Evolutionary conservation across 2,888 invertebrate species (phyloP).

Genomic region (Tachina lurida): DNA sequence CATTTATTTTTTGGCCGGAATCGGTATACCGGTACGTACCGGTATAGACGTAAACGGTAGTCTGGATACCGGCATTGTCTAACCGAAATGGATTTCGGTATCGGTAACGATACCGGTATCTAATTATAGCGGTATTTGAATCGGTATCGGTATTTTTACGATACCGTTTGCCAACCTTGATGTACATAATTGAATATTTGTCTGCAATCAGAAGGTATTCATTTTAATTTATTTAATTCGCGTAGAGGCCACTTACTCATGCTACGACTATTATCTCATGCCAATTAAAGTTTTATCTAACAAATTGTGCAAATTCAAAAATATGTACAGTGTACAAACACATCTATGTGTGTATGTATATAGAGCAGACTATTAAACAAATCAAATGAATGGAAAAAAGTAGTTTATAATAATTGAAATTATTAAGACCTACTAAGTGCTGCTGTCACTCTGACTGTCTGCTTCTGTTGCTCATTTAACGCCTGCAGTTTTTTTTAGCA

Average conservation of each 20-base stretch:
- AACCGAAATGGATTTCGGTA: too few species aligned
- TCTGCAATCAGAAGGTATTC: background rate
- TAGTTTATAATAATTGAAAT: conserved; percentile 55
- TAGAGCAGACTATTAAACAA: conserved; percentile 20
- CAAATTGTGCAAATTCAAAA: conserved; percentile 17
- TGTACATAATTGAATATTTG: background rate
- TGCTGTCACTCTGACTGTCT: conserved; percentile 29
- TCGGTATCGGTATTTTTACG: too few species aligned
- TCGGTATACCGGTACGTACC: too few species aligned
- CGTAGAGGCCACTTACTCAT: background rate
- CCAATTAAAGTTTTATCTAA: conserved; percentile 37
- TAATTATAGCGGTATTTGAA: too few species aligned
- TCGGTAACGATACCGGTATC: too few species aligned
- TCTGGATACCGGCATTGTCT: too few species aligned
- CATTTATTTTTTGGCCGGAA: too few species aligned
- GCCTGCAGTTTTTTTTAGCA: conserved; percentile 48
- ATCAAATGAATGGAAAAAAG: conserved; percentile 46
- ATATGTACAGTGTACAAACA: background rate
- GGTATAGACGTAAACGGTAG: too few species aligned
- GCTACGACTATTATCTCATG: conserved; percentile 27
- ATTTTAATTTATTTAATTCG: background rate
- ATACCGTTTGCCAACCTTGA: too few species aligned
- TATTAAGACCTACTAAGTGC: conserved; percentile 59
- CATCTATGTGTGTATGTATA: background rate
- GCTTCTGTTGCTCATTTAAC: conserved; percentile 42